A percentile compares a stretch with the other conserved stretches of the same genome.
These are phyloP conservation scores for Scrobipalpa costella DNA, from an alignment of 2,888 invertebrate species.

Conservation along the genomic window DNA sequence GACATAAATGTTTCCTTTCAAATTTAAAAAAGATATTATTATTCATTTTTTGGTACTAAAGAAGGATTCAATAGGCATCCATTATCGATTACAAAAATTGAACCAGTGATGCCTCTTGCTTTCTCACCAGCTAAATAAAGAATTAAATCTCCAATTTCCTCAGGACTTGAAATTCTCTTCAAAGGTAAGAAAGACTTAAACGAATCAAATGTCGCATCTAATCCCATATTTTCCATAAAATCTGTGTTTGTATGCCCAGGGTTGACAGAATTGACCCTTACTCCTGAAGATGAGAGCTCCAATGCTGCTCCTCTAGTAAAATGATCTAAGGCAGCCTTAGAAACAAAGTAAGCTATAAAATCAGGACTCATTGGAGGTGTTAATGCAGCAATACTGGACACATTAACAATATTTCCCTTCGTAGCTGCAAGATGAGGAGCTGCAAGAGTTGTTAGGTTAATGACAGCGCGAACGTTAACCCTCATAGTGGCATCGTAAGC, in stretches of 20 bases:
- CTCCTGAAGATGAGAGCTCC: conserved; percentile 78
- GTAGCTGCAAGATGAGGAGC: conserved; percentile 45
- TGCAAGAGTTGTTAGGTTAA: conserved; percentile 44
- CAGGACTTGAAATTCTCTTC: conserved; percentile 32
- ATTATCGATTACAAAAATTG: conserved; percentile 38
- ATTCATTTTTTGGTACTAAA: too few relatives aligned
- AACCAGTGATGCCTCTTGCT: conserved; percentile 41
- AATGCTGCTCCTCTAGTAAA: conserved; percentile 86
- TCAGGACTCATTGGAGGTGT: background rate
- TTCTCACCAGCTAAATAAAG: conserved; percentile 40
- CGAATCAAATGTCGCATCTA: conserved; percentile 71
- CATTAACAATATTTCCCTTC: conserved; percentile 53
- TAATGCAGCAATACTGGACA: conserved; percentile 46
- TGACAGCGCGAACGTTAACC: conserved; percentile 45
- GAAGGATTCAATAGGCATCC: conserved; percentile 26
- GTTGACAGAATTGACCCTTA: conserved; percentile 86
- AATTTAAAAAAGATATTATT: too few relatives aligned
- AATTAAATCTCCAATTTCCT: conserved; percentile 42
- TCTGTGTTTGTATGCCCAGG: conserved; percentile 85
- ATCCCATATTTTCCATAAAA: conserved; percentile 47
- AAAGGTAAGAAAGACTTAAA: conserved; percentile 29
- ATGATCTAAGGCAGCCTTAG: conserved; percentile 88
- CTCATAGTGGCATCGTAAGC: conserved; percentile 45
- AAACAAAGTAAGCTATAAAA: conserved; percentile 79
- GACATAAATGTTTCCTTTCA: too few relatives aligned